Conservation (phyloP, 2,797 vertebrate species). For the Anabas testudineus region DNA sequence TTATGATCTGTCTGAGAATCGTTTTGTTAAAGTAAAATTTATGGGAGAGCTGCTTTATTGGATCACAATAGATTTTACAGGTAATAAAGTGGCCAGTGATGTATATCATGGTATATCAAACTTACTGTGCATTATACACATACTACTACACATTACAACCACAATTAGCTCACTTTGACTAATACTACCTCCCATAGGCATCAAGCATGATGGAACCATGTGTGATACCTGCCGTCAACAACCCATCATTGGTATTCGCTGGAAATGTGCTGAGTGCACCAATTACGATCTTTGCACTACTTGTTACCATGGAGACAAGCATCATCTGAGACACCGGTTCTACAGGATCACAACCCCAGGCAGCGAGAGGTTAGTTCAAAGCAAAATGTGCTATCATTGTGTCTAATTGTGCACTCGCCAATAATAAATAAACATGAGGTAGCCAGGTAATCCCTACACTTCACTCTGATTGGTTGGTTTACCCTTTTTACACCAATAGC, state of each 20-base stretch:
- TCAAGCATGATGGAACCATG: slow-evolving; percentile 99
- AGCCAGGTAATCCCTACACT: slow-evolving; percentile 20
- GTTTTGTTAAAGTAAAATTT: no score
- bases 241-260: slow-evolving; percentile 98
- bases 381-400: slow-evolving; percentile 15
- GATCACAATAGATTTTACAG: no score
- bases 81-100: no score
- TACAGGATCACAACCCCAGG: slow-evolving; percentile 99
- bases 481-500: slow-evolving; percentile 8
- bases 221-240: slow-evolving; percentile 99
- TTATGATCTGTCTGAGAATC: no score
- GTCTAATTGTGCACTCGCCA: slow-evolving; percentile 1
- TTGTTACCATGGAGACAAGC: slow-evolving; percentile 99
- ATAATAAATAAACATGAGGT: slow-evolving; percentile 4
- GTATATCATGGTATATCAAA: not conserved
- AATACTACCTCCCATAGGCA: slow-evolving; percentile 83
- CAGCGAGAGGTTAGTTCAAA: slow-evolving; percentile 91
- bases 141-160: not conserved
- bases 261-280: slow-evolving; percentile 99
- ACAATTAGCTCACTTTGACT: slow-evolving; percentile 3
- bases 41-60: no score
- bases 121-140: not conserved
- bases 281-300: slow-evolving; percentile 99
- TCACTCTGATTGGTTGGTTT: slow-evolving; percentile 25
- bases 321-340: slow-evolving; percentile 98